Conservation (phyloP, 2,888 invertebrate genomes). For the Eurytoma adleriae region DNA sequence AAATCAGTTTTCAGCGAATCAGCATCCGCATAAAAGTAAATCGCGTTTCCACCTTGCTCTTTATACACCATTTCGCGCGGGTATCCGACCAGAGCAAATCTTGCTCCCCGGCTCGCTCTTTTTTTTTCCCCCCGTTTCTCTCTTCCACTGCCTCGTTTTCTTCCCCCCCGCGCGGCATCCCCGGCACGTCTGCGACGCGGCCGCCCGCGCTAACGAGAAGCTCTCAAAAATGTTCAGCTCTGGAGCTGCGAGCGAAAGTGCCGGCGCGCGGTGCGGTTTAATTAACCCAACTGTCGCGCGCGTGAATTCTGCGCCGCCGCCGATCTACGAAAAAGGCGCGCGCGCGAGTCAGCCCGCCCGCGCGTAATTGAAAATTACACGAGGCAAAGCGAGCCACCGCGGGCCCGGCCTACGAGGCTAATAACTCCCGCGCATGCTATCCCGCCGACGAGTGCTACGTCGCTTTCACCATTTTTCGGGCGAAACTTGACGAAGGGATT, state of each 20-base stretch:
- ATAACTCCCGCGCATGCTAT: conserved; percentile 35
- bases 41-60: conserved; percentile 25
- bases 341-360: neutral
- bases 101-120: neutral
- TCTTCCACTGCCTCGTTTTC: conserved; percentile 24
- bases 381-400: conserved; percentile 19
- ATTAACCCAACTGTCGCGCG: conserved; percentile 45
- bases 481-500: no score
- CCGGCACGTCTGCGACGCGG: no score
- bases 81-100: conserved; percentile 8
- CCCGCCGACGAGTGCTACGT: no score
- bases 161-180: neutral
- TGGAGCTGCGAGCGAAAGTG: neutral
- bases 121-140: neutral
- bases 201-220: neutral
- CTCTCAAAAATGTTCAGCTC: conserved; percentile 18
- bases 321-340: conserved; percentile 15
- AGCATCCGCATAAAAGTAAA: conserved; percentile 24
- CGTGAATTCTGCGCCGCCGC: conserved; percentile 7
- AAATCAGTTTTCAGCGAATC: conserved; percentile 16
- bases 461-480: no score
- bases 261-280: conserved; percentile 13
- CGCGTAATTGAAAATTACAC: conserved; percentile 53
- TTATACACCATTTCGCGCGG: conserved; percentile 22
- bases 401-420: conserved; percentile 31